phyloP scores from a whole-genome alignment of 2,888 invertebrate species.

The Octonoba sinensis region DNA sequence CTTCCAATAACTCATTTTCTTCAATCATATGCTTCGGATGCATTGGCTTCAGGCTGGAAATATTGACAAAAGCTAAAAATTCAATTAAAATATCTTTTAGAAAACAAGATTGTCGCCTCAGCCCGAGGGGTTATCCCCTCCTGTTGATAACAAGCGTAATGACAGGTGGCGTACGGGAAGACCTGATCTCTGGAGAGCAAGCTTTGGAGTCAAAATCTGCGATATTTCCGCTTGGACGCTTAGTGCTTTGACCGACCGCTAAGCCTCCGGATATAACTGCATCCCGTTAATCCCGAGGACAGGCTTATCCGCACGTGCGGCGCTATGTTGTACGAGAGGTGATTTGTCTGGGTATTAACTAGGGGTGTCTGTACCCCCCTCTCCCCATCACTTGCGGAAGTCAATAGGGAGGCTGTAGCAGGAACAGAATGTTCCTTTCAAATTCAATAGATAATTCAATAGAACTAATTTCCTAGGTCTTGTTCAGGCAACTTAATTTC shows the following conservation, averaged over 20 bases:
- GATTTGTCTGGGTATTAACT: slow-evolving; percentile 29
- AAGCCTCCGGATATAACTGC: slow-evolving; percentile 41
- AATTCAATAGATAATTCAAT: background rate
- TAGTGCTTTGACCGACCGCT: slow-evolving; percentile 26
- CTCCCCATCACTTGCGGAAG: background rate
- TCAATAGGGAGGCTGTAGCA: slow-evolving; percentile 6
- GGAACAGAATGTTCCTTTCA: background rate
- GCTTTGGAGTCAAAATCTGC: slow-evolving; percentile 33
- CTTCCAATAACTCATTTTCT: too few species aligned
- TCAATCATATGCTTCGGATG: too few species aligned
- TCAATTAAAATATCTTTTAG: too few species aligned
- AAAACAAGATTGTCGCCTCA: too few species aligned
- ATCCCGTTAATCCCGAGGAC: slow-evolving; percentile 28
- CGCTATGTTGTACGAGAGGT: slow-evolving; percentile 3
- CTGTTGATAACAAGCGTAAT: background rate
- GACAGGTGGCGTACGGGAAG: slow-evolving; percentile 53
- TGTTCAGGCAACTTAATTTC: too few species aligned
- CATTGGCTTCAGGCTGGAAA: too few species aligned
- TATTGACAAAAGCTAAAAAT: too few species aligned
- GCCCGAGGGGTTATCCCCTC: too few species aligned
- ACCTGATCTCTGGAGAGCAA: slow-evolving; percentile 1
- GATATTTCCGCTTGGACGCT: slow-evolving; percentile 38
- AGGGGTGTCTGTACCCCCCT: slow-evolving; percentile 15
- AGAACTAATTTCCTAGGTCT: too few species aligned
- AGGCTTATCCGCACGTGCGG: slow-evolving; percentile 31